A percentile compares a stretch with the other conserved stretches of the same genome.
These are phyloP conservation scores for Formicarius rufipectus DNA, from an alignment of 2,113 vertebrate species.

Conservation along the genomic window DNA sequence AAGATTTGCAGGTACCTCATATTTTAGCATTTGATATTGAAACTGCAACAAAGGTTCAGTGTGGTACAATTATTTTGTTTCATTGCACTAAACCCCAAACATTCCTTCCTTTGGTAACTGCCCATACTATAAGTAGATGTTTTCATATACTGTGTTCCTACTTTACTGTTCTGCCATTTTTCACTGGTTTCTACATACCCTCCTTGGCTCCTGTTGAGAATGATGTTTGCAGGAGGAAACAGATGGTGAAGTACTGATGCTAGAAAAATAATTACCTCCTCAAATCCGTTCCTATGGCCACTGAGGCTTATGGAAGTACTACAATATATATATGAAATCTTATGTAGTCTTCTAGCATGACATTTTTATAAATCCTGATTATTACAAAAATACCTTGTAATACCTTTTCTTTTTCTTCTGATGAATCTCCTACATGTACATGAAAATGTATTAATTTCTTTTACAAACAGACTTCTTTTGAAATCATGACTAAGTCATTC, in stretches of 20 bases:
- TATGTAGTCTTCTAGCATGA: neutral
- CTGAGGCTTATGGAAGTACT: neutral
- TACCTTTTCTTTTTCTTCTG: neutral
- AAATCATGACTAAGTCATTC: neutral
- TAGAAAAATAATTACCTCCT: conserved; percentile 5
- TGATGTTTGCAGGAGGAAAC: neutral
- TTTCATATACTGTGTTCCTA: neutral
- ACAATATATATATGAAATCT: neutral
- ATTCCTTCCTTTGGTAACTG: neutral
- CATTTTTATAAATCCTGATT: neutral
- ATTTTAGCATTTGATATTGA: neutral
- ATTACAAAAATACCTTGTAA: neutral
- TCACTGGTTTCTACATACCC: neutral
- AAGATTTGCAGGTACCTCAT: neutral
- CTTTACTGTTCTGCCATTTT: neutral
- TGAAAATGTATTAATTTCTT: neutral
- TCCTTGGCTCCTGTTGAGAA: neutral
- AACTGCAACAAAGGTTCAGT: neutral
- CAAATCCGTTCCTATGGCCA: conserved; percentile 41
- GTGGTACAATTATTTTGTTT: neutral
- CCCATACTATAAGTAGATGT: neutral
- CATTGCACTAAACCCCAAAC: neutral
- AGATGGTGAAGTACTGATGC: conserved; percentile 1
- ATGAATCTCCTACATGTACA: neutral
- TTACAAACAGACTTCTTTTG: neutral